These are phyloP conservation scores for Drosophila subsilvestris DNA, from an alignment of 2,888 invertebrate genomes.

Conservation along the genomic window DNA sequence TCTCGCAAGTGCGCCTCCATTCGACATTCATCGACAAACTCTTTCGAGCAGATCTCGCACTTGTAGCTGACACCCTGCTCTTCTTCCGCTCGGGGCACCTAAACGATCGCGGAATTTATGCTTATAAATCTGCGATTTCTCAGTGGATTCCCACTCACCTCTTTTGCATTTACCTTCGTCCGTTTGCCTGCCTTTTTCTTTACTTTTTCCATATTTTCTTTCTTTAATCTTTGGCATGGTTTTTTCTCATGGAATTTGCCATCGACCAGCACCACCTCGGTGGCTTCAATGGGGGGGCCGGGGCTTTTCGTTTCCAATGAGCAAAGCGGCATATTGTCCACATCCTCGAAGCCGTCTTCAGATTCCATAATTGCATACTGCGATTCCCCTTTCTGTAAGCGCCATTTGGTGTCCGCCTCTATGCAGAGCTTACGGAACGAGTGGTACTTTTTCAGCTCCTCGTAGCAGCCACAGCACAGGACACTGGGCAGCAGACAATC, in stretches of 20 bases:
- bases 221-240: neutral
- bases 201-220: neutral
- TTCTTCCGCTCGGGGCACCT: neutral
- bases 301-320: neutral
- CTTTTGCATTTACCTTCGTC: neutral
- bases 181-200: neutral
- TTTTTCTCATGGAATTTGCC: neutral
- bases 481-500: slow-evolving; percentile 50
- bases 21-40: slow-evolving; percentile 60
- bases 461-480: slow-evolving; percentile 50
- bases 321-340: neutral
- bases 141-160: neutral
- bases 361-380: neutral
- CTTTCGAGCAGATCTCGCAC: slow-evolving; percentile 65
- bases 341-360: neutral
- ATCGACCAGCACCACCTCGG: slow-evolving; percentile 1
- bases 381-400: neutral
- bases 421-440: slow-evolving; percentile 57
- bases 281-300: neutral
- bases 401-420: slow-evolving; percentile 54
- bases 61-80: slow-evolving; percentile 15
- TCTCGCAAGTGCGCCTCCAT: slow-evolving; percentile 67
- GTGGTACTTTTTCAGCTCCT: slow-evolving; percentile 48
- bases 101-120: neutral
- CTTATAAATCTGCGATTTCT: neutral